A percentile compares a stretch with the other conserved stretches of the same genome.
Evolutionary conservation across 1,140 invertebrate genomes (phyloP).

Genomic region (Kradibia gibbosae): DNA sequence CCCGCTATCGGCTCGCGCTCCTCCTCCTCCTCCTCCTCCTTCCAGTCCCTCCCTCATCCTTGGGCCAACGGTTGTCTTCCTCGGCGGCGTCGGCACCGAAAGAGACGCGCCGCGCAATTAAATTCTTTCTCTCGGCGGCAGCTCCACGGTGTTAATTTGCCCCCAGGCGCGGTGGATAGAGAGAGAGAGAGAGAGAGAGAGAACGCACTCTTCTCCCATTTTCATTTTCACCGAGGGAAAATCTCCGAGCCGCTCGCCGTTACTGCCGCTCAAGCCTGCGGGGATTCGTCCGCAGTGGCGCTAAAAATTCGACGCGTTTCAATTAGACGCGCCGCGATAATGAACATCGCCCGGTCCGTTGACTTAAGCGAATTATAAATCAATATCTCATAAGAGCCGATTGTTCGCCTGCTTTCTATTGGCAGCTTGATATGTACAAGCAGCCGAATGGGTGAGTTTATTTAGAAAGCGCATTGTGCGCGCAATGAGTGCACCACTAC

Average conservation of each 20-base stretch:
- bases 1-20: background rate
- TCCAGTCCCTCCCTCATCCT: background rate
- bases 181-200: too few species aligned
- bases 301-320: too few species aligned
- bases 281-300: background rate
- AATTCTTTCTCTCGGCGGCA: background rate
- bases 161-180: too few species aligned
- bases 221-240: too few species aligned
- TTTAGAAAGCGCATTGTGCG: background rate
- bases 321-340: too few species aligned
- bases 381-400: background rate
- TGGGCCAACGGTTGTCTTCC: background rate
- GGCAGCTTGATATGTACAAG: background rate
- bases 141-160: constrained; percentile 25
- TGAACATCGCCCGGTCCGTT: too few species aligned
- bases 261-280: too few species aligned
- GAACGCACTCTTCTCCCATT: too few species aligned
- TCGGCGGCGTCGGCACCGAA: constrained; percentile 32
- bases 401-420: background rate
- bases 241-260: too few species aligned
- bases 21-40: background rate
- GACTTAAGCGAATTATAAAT: background rate
- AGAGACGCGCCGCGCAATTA: constrained; percentile 25
- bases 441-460: background rate
- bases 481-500: background rate